These are phyloP conservation scores for Syngnathus scovelli DNA, from an alignment of 2,113 vertebrate species.

Conservation along the genomic window DNA sequence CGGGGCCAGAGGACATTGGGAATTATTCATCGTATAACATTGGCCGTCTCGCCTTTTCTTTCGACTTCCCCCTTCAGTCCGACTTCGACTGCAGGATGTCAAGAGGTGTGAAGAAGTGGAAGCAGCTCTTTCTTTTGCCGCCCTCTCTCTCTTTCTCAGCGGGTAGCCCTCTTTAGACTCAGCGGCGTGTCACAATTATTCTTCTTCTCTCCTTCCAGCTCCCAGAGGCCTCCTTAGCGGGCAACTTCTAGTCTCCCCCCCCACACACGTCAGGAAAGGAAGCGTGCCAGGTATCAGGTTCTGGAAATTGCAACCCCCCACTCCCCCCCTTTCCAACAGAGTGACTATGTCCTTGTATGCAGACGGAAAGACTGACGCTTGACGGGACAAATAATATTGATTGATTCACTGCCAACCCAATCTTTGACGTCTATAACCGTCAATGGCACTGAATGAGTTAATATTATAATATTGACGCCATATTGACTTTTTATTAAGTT, in stretches of 20 bases:
- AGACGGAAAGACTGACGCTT: neutral
- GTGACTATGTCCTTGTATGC: too few relatives aligned
- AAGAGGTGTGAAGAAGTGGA: constrained; percentile 33
- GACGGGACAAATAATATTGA: neutral
- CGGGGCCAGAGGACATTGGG: constrained; percentile 49
- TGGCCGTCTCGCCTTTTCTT: constrained; percentile 20
- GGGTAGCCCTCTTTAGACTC: constrained; percentile 45
- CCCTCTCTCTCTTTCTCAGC: constrained; percentile 44
- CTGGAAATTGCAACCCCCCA: neutral
- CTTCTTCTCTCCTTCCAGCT: constrained; percentile 40
- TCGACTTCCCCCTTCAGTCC: constrained; percentile 16
- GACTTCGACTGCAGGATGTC: constrained; percentile 45
- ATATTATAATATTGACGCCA: too few relatives aligned
- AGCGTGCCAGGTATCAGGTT: neutral
- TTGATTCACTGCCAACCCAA: too few relatives aligned
- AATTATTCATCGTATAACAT: constrained; percentile 63
- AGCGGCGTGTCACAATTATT: constrained; percentile 49
- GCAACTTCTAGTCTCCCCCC: constrained; percentile 24
- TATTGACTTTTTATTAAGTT: too few relatives aligned
- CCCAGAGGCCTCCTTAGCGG: constrained; percentile 52
- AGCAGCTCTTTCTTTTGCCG: constrained; percentile 23
- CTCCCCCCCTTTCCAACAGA: neutral
- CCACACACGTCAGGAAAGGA: neutral
- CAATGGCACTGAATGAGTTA: too few relatives aligned
- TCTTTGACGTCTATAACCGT: too few relatives aligned